Conservation (phyloP, 2,888 invertebrate genomes). For the Oeneis ivallda region DNA sequence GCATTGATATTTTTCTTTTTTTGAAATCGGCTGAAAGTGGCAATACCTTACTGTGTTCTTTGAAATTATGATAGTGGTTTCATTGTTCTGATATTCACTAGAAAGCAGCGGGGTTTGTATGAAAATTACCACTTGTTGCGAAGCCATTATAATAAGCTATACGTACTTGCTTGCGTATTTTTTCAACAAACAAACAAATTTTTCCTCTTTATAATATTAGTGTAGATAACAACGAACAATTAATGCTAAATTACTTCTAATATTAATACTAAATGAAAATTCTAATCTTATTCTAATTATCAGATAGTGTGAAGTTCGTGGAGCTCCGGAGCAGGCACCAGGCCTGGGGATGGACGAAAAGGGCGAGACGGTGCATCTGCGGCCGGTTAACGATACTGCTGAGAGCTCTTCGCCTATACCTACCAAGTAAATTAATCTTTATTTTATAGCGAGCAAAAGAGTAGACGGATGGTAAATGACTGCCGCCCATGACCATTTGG, state of each 20-base stretch:
- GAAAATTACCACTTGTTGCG: not conserved
- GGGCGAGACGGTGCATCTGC: slow-evolving; percentile 47
- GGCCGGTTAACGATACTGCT: slow-evolving; percentile 41
- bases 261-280: too few relatives aligned
- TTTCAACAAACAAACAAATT: too few relatives aligned
- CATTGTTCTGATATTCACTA: not conserved
- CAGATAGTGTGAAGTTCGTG: not conserved
- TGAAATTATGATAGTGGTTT: not conserved
- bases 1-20: too few relatives aligned
- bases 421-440: slow-evolving; percentile 40
- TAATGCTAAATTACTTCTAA: too few relatives aligned
- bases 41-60: not conserved
- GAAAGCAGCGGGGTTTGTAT: not conserved
- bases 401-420: slow-evolving; percentile 36
- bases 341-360: slow-evolving; percentile 39
- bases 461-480: too few relatives aligned
- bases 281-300: not conserved
- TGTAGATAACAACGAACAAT: too few relatives aligned
- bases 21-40: too few relatives aligned
- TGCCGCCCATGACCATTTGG: too few relatives aligned
- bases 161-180: too few relatives aligned
- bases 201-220: too few relatives aligned
- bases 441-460: too few relatives aligned
- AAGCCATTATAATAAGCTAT: too few relatives aligned
- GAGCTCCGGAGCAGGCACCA: not conserved